Evolutionary conservation across 2,888 invertebrate species (phyloP).

Genomic region (Pammene fasciana): DNA sequence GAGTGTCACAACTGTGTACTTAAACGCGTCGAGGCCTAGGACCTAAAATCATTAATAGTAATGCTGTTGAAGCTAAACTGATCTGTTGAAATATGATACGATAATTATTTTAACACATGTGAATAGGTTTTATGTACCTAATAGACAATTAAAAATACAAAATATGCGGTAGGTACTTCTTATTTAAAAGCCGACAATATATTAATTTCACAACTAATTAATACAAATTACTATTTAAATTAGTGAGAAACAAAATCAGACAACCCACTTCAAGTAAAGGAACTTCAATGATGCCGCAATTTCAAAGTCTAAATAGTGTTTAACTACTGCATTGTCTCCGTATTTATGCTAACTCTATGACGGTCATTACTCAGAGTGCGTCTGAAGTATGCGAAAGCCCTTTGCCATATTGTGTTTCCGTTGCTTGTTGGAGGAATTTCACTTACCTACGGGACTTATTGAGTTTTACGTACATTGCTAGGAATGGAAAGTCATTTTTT

Average conservation of each 20-base stretch:
- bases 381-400: constrained; percentile 43
- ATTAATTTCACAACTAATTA: no score
- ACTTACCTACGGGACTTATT: constrained; percentile 3
- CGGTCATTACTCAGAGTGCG: constrained; percentile 46
- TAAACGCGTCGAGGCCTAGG: no score
- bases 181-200: no score
- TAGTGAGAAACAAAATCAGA: constrained; percentile 16
- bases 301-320: constrained; percentile 52
- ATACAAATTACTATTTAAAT: constrained; percentile 3
- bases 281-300: constrained; percentile 60
- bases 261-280: constrained; percentile 46
- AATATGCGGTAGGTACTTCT: no score
- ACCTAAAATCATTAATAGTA: no score
- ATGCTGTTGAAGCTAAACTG: no score
- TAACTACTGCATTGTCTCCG: constrained; percentile 61
- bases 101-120: no score
- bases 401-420: constrained; percentile 37
- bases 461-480: constrained; percentile 29
- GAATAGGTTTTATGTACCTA: no score
- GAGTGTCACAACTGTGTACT: no score
- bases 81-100: no score
- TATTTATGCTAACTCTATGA: constrained; percentile 58
- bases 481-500: neutral
- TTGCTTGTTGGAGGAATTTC: constrained; percentile 27
- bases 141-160: no score